Base-by-base conservation (phyloP, 2,888 invertebrate species). In the Philaethria dido region DNA sequence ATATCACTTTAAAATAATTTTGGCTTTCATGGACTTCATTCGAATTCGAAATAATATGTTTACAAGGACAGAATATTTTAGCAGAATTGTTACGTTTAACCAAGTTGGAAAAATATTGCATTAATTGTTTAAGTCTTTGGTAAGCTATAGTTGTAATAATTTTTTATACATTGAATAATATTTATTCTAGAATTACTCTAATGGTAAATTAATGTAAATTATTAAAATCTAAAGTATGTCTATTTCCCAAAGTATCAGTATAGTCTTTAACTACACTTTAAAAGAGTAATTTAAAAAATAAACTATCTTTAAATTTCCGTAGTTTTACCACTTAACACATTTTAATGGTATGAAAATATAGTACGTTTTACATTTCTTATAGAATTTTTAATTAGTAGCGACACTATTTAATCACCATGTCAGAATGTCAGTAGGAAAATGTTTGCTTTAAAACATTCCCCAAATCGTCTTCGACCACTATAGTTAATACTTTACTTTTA, bases 381-480 rank as follows among this genome's bases (percentile, higher is more conserved):
- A 65, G n/a, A n/a, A 48, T 20, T 13, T 16, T 22, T 48, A 36
- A 13, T 45, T 22, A 14, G 50, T 42, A 18, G 33, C 29, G 42
- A 44, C 64, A 59, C 50, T 18, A 33, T 50, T 65, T 22, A 25
- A 55, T 42, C 18, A 57, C 44, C 33, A 59, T 44, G 25, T 25
- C 89, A 88, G 93, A 83, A 87, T 66, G 74, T 81, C 82, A 93
- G 81, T 93, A 93, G 8, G 94, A 93, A 85, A 94, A 92, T 74
- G 93, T 93, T 80, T 94, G 93, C 85, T 95, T 95, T 69, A 96
- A 86, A 72, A 95, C 93, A 80, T 95, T 95, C 74, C 96, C 96
- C 72, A 93, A 83, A 72, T 95, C 94, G 77, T 96, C 95, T 84
- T 95, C 95, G 48, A 95, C 95, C 64, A 95, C 93, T 76, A 96